Evolutionary conservation across 2,888 invertebrate species (phyloP), one percentile per base, ranked within the genome.

Genomic region (Ectobius pallidus): DNA sequence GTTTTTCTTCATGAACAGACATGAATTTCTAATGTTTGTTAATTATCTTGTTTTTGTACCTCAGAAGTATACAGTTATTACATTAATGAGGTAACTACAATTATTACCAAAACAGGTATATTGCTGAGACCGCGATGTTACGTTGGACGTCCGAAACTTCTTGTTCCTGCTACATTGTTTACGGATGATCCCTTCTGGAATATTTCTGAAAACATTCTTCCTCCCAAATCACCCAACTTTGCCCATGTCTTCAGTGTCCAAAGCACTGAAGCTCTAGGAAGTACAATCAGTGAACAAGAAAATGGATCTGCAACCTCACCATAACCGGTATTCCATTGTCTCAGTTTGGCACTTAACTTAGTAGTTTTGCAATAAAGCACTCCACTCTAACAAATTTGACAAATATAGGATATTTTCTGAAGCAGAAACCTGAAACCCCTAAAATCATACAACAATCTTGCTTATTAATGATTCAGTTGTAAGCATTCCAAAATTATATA

Each of bases 211-310:
- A 55, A 70, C 7, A 49, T 63, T 16, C 3, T 18, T 20, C 61
- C 20, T 14, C 32, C 49, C 4, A 44, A 22, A 3, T n/a, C 39
- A 14, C n/a, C n/a, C n/a, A 61, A 22, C 22, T 46, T 30, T n/a
- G 14, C 61, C 16, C 14, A 27, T 16, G 69, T 67, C 34, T 62
- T 72, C 46, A 25, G 46, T 34, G 46, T 65, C 25, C 18, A 65
- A 16, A 44, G 27, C n/a, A 25, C 30, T 44, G 65, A 42, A 11
- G 11, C 16, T 27, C 18, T 34, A 16, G 34, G 20, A 16, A 71
- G 20, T n/a, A 69, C 14, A n/a, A n/a, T n/a, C 6, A 73, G 74
- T 44, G 46, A 76, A 76, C 77, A 63, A 67, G 75, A 52, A 61
- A 69, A 75, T 70, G 72, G 75, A 61, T 73, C 73, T 42, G 30